phyloP scores from a whole-genome alignment of 2,797 vertebrate genomes.

The Gorsachius magnificus region DNA sequence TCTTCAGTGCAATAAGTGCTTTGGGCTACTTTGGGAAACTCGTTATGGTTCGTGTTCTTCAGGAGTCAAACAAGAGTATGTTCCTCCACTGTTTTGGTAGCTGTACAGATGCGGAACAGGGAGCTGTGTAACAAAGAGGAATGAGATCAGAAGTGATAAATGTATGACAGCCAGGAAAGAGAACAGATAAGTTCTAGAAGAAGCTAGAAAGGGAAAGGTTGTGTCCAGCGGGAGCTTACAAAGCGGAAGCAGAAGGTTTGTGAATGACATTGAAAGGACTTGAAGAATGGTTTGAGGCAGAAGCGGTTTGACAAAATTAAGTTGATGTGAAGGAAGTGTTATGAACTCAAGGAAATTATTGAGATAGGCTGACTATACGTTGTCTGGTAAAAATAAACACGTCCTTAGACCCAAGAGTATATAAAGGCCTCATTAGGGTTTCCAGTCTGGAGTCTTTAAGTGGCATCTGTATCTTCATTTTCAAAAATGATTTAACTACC shows the following conservation, averaged over 20 bases:
- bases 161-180: accelerated
- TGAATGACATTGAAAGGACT: background rate
- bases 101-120: background rate
- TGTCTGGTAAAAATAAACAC: accelerated
- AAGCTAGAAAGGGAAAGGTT: background rate
- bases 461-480: background rate
- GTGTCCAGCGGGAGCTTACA: accelerated
- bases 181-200: background rate
- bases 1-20: background rate
- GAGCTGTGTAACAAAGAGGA: background rate
- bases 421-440: background rate
- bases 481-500: background rate
- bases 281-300: background rate
- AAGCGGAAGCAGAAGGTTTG: background rate
- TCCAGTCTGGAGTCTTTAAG: background rate
- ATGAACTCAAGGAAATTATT: too few relatives aligned
- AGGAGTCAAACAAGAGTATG: background rate
- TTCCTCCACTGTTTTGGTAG: background rate
- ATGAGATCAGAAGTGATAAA: too few relatives aligned
- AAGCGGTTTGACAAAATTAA: background rate
- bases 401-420: background rate
- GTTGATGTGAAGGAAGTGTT: background rate
- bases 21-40: background rate
- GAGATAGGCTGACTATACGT: accelerated
- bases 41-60: accelerated